Base-by-base conservation (phyloP, 2,113 vertebrate species). In the Pedionomus torquatus region DNA sequence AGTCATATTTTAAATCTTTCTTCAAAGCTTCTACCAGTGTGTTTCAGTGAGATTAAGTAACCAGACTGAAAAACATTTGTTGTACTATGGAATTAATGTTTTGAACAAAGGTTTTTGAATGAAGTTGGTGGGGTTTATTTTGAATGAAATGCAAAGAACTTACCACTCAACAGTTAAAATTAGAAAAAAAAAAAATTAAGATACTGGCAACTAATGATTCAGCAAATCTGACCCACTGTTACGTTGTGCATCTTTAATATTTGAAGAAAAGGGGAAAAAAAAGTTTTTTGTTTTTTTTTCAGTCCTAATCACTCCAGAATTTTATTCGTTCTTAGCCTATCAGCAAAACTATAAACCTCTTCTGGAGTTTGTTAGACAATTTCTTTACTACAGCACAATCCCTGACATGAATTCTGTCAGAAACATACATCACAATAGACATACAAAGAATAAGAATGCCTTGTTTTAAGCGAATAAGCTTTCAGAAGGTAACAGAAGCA, bases 371-470 rank as follows among this genome's bases (percentile, higher is more conserved):
- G 33, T 72, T 89, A 30, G 30, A 69, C 49, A 83, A 41, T 14
- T 88, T 76, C 18, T 30, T 83, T 65, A 78, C 51, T 75, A 63
- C 2, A 30, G 20, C 23, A 79, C 10, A 51, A 41, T 25, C 80
- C 49, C 84, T 94, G 90, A 95, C 90, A 66, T 63, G 5, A 94
- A 91, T 41, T 92, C 69, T 72, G 69, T 64, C 55, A 84, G 54
- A 48, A 86, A 85, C 43, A 48, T 8, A 81, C 1, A 6, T 21
- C 69, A 37, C 13, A 24, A 52, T n/a, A 75, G 58, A 80, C 13
- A 70, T 4, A 39, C 1, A 11, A 83, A 82, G 28, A 78, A n/a
- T n/a, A 87, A 57, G 49, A 65, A 58, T 30, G 21, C 14, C 31
- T 79, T 70, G 11, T 35, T 83, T 23, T 49, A 83, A 65, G 2